Percentiles rank a stretch among this genome's conserved stretches.
Conservation (phyloP, 2,888 invertebrate species). For the Strigamia crassipes region DNA sequence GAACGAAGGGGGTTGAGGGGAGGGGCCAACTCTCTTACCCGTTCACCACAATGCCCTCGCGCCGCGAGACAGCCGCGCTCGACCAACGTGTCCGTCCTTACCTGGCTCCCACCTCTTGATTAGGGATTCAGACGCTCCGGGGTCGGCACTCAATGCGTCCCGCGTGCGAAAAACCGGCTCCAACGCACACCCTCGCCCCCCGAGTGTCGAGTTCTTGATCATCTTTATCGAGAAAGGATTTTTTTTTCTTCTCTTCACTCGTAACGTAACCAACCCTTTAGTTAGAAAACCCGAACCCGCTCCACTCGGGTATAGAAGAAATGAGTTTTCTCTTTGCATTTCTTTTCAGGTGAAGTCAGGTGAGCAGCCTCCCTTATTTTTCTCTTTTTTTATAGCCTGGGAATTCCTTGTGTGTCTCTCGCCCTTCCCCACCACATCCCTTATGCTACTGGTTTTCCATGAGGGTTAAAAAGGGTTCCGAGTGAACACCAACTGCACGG, state of each 20-base stretch:
- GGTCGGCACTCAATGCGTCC: not conserved
- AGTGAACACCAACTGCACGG: constrained; percentile 19
- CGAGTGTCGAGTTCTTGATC: constrained; percentile 31
- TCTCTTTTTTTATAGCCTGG: constrained; percentile 17
- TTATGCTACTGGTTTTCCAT: constrained; percentile 18
- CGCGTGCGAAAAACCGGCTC: not conserved
- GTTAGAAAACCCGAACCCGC: not conserved
- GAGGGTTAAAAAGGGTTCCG: constrained; percentile 26
- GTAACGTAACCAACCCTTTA: not conserved
- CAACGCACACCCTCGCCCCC: not conserved
- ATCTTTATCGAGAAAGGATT: constrained; percentile 8
- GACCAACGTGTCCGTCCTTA: not conserved
- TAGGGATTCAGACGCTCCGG: constrained; percentile 33
- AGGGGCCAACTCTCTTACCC: constrained; percentile 33
- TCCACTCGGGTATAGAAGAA: constrained; percentile 2
- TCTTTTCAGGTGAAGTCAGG: constrained; percentile 34
- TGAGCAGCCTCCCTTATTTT: constrained; percentile 33
- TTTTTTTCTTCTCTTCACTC: not conserved
- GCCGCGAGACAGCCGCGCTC: not conserved
- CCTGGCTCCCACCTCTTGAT: constrained; percentile 25
- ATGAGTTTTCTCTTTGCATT: constrained; percentile 33
- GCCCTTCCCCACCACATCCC: not conserved
- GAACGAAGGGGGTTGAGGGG: constrained; percentile 24
- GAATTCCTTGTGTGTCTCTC: constrained; percentile 1
- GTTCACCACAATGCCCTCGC: constrained; percentile 26